A percentile compares a stretch with the other conserved stretches of the same genome.
Conservation (phyloP, 2,888 invertebrate genomes). For the Hirtodrosophila trivittata region DNA sequence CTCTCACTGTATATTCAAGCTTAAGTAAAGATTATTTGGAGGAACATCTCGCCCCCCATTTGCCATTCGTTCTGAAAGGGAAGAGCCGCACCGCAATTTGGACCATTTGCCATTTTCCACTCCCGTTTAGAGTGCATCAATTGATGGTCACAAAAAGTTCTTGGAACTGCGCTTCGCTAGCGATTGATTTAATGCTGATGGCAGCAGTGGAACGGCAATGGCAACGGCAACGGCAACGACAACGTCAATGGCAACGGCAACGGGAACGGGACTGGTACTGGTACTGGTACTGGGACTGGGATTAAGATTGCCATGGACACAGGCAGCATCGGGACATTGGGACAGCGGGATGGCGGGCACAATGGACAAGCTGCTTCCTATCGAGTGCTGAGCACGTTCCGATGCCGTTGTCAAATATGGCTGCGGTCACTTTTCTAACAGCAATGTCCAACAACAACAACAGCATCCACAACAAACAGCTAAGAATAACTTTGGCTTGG, state of each 20-base stretch:
- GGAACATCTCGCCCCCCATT: background rate
- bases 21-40: background rate
- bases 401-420: slow-evolving; percentile 70
- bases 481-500: slow-evolving; percentile 44
- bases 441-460: slow-evolving; percentile 36
- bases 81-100: slow-evolving; percentile 22
- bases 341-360: slow-evolving; percentile 9
- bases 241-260: slow-evolving; percentile 11
- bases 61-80: slow-evolving; percentile 13
- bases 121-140: slow-evolving; percentile 54
- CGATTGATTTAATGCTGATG: slow-evolving; percentile 64
- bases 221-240: background rate
- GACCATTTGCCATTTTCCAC: slow-evolving; percentile 49
- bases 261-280: slow-evolving; percentile 40
- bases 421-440: slow-evolving; percentile 70
- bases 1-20: too few relatives aligned
- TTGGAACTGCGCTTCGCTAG: slow-evolving; percentile 45
- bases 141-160: slow-evolving; percentile 51
- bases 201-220: background rate
- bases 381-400: slow-evolving; percentile 59
- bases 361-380: slow-evolving; percentile 30
- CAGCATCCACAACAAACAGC: slow-evolving; percentile 19
- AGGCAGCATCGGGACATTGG: slow-evolving; percentile 1
- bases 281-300: slow-evolving; percentile 3
- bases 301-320: slow-evolving; percentile 21